Evolutionary conservation across 2,113 vertebrate species (phyloP).

Genomic region (Potamarius usumacintae): DNA sequence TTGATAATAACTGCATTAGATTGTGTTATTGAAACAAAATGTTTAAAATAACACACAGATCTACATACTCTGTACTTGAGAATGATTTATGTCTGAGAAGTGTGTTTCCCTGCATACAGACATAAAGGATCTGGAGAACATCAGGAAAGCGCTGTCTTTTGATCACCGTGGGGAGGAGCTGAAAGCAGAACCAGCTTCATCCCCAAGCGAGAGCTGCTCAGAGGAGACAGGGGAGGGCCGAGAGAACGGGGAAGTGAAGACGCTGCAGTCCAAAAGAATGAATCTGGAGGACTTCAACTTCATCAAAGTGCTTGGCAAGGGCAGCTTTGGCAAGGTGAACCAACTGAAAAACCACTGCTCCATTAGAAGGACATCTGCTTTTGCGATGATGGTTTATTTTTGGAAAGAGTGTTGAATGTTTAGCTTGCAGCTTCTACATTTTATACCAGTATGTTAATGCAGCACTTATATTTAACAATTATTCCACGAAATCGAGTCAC

Average conservation of each 20-base stretch:
- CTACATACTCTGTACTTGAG: neutral
- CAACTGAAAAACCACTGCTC: neutral
- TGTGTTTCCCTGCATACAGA: constrained; percentile 67
- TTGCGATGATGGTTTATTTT: neutral
- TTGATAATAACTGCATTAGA: neutral
- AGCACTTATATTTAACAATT: neutral
- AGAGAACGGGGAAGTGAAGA: constrained; percentile 84
- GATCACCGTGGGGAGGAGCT: constrained; percentile 90
- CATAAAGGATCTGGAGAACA: constrained; percentile 92
- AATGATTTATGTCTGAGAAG: neutral
- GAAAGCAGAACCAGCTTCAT: constrained; percentile 68
- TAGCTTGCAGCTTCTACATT: neutral
- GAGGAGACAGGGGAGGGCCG: constrained; percentile 66
- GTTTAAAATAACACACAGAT: neutral
- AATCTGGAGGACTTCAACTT: constrained; percentile 89
- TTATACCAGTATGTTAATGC: neutral
- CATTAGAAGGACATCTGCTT: neutral
- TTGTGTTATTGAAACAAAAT: neutral
- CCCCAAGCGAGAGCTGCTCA: constrained; percentile 63
- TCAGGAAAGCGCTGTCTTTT: constrained; percentile 91
- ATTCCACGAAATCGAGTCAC: too few species aligned
- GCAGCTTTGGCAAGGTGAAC: constrained; percentile 95
- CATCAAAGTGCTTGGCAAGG: constrained; percentile 97
- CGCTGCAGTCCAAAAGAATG: constrained; percentile 80
- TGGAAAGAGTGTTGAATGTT: neutral